Base-by-base conservation (phyloP, 2,113 vertebrate genomes). In the Nothocercus nigrocapillus region DNA sequence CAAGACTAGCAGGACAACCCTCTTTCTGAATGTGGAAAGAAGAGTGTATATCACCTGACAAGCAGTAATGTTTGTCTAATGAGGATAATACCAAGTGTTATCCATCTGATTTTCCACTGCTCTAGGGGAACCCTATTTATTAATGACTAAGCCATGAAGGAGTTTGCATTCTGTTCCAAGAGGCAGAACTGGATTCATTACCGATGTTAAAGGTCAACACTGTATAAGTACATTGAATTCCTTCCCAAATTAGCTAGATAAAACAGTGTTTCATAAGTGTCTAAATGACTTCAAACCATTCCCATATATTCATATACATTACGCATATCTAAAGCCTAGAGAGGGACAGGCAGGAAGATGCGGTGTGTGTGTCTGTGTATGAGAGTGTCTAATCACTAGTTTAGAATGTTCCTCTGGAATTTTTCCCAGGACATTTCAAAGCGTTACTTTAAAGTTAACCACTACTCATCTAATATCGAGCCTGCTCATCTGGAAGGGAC, bases 381-480 rank as follows among this genome's bases (percentile, higher is more conserved):
- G 77, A 94, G 89, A 85, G 56, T 62, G 95, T 84, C 68, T 95
- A 91, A 95, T 89, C 94, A 78, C 91, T 81, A 42, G 76, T 97
- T 96, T 90, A 95, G 82, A 95, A 87, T 47, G 74, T 88, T 95
- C 89, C 76, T 82, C 78, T 94, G 86, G 88, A 97, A 93, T 92
- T 96, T 94, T 92, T 96, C 95, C 95, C 82, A 95, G 94, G 86
- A 88, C 64, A 82, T 95, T 97, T 96, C 94, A 96, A 96, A 94
- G 70, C 82, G 45, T 32, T 91, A 42, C 69, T 93, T 94, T 90
- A 51, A 85, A 96, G 82, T 89, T 81, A 94, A 95, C 85, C 75
- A 97, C 93, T 78, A 58, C 63, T 94, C 86, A 79, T 85, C 70
- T 93, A 85, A 64, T 82, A 88, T 84, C 86, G 87, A 83, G 78